Percentiles rank a stretch among this genome's conserved stretches.
These are phyloP conservation scores for Aradophagus sp. DNA, from an alignment of 1,140 invertebrate genomes.

Conservation along the genomic window DNA sequence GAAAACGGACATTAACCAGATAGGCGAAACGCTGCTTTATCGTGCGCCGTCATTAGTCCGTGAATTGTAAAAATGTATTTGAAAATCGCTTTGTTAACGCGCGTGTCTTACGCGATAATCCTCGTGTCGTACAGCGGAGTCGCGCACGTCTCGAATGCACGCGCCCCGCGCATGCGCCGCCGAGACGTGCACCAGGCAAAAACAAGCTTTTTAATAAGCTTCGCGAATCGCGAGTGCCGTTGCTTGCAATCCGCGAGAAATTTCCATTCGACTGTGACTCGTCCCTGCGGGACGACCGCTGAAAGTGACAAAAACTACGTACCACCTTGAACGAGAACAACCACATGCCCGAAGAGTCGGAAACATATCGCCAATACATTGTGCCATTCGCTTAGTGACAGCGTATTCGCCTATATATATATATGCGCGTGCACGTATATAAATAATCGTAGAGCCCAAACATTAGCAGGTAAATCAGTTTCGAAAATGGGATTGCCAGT, in stretches of 20 bases:
- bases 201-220: conserved; percentile 48
- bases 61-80: too few species aligned
- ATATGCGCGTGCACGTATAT: conserved; percentile 12
- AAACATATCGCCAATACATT: conserved; percentile 1
- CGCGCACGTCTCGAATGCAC: conserved; percentile 16
- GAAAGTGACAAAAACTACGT: neutral
- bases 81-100: too few species aligned
- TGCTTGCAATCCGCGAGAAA: conserved; percentile 19
- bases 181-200: conserved; percentile 21
- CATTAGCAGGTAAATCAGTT: conserved; percentile 18
- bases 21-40: too few species aligned
- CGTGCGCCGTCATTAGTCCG: too few species aligned
- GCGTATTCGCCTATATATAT: conserved; percentile 18
- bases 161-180: conserved; percentile 36
- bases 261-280: neutral
- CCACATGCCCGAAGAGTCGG: neutral
- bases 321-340: neutral
- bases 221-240: conserved; percentile 36
- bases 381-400: conserved; percentile 29
- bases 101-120: too few species aligned
- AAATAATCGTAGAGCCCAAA: conserved; percentile 14
- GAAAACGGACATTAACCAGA: too few species aligned
- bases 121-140: conserved; percentile 5
- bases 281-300: neutral
- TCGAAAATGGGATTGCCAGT: too few species aligned